Conservation (phyloP, 2,888 invertebrate genomes). For the Actias luna region DNA sequence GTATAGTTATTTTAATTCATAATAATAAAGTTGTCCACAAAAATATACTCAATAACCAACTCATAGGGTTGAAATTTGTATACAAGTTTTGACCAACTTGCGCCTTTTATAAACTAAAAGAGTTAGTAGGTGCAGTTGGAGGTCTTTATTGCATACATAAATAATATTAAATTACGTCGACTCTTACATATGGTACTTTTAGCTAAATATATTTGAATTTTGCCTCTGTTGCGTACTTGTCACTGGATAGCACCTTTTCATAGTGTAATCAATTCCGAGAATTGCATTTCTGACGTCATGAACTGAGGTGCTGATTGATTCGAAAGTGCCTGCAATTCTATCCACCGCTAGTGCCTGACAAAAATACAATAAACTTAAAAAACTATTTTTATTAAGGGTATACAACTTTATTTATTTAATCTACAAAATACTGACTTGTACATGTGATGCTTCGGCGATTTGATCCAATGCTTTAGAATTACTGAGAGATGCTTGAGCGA, state of each 20-base stretch:
- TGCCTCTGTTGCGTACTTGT: constrained; percentile 48
- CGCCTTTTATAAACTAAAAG: not conserved
- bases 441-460: constrained; percentile 67
- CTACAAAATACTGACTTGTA: constrained; percentile 50
- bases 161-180: constrained; percentile 1
- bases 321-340: constrained; percentile 60
- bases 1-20: not conserved
- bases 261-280: constrained; percentile 65
- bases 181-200: constrained; percentile 12
- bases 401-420: not conserved
- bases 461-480: constrained; percentile 61
- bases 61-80: not conserved
- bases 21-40: not conserved
- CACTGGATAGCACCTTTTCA: constrained; percentile 60
- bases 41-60: not conserved
- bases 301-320: constrained; percentile 55
- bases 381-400: too few species aligned
- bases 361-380: constrained; percentile 4
- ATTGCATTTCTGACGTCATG: constrained; percentile 66
- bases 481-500: constrained; percentile 59
- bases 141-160: constrained; percentile 1
- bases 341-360: constrained; percentile 65
- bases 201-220: constrained; percentile 44
- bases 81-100: not conserved
- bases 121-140: not conserved